phyloP scores from a whole-genome alignment of 2,888 invertebrate genomes.

The Pyrrhia umbra region DNA sequence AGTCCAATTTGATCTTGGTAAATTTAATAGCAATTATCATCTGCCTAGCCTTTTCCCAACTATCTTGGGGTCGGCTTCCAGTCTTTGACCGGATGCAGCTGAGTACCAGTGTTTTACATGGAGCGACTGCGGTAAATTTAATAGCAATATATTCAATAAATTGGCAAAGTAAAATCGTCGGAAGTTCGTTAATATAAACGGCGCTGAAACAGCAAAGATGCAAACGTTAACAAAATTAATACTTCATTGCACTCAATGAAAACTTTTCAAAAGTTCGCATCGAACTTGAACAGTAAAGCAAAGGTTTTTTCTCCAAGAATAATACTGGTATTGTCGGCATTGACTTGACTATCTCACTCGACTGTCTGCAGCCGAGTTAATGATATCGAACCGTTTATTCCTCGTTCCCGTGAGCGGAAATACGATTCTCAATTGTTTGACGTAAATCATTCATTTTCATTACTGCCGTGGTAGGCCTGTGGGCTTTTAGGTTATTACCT shows the following conservation, averaged over 20 bases:
- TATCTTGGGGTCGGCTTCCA: too few relatives aligned
- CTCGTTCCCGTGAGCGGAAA: slow-evolving; percentile 40
- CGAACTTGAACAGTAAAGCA: slow-evolving; percentile 28
- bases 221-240: slow-evolving; percentile 14
- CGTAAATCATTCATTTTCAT: slow-evolving; percentile 49
- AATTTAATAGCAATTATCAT: too few relatives aligned
- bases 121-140: too few relatives aligned
- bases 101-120: too few relatives aligned
- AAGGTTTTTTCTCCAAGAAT: slow-evolving; percentile 48
- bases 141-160: too few relatives aligned
- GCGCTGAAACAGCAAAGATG: not conserved
- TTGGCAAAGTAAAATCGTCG: not conserved
- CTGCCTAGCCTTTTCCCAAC: too few relatives aligned
- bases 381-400: slow-evolving; percentile 47
- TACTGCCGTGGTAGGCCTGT: slow-evolving; percentile 16
- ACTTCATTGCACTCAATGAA: slow-evolving; percentile 28
- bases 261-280: slow-evolving; percentile 25
- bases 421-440: slow-evolving; percentile 41
- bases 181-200: not conserved
- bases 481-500: slow-evolving; percentile 35
- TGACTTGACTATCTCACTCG: slow-evolving; percentile 42
- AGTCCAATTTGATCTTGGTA: too few relatives aligned
- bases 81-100: too few relatives aligned
- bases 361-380: slow-evolving; percentile 42
- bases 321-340: slow-evolving; percentile 39